Conservation (phyloP, 2,113 vertebrate genomes). For the Prinia subflava region DNA sequence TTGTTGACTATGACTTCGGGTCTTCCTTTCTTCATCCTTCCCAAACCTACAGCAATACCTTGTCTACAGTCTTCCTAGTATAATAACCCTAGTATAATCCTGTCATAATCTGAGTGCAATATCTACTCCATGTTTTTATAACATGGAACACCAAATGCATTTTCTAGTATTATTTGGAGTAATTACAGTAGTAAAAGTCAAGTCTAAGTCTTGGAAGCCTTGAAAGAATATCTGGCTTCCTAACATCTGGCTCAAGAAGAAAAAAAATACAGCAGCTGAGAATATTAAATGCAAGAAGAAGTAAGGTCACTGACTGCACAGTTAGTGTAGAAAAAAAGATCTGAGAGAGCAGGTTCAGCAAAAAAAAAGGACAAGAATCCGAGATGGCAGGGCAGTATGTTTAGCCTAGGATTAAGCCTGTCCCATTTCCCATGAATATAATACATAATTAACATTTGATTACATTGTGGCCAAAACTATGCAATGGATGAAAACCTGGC, state of each 20-base stretch:
- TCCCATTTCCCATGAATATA: background rate
- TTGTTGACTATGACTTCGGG: background rate
- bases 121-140: background rate
- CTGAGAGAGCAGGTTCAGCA: background rate
- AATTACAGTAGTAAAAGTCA: background rate
- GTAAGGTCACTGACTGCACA: background rate
- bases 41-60: background rate
- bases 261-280: background rate
- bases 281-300: background rate
- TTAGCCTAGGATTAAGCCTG: background rate
- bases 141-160: background rate
- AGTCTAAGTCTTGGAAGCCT: background rate
- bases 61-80: background rate
- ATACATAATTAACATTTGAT: background rate
- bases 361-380: background rate
- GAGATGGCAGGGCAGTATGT: background rate
- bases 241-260: background rate
- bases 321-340: background rate
- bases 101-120: background rate
- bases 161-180: background rate
- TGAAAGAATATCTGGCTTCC: background rate
- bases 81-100: background rate
- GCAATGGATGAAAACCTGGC: background rate
- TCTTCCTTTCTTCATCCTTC: background rate
- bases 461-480: background rate